These are phyloP conservation scores for Isoperla grammatica DNA, from an alignment of 2,888 invertebrate genomes.

Conservation along the genomic window DNA sequence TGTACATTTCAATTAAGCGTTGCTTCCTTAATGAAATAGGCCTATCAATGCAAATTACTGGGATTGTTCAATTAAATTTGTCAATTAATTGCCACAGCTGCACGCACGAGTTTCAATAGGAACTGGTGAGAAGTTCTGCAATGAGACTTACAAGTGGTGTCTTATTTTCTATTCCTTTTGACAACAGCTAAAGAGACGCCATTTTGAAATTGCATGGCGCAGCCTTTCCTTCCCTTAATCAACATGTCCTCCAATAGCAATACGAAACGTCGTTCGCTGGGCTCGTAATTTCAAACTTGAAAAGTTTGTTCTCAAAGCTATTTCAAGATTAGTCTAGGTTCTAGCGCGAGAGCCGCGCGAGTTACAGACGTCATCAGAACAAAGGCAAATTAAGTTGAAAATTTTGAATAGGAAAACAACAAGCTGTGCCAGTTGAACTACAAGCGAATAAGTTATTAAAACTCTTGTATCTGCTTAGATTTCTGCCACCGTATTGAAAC, in stretches of 20 bases:
- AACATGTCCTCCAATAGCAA: background rate
- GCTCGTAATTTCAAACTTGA: constrained; percentile 17
- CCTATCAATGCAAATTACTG: constrained; percentile 14
- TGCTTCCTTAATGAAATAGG: too few species aligned
- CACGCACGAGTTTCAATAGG: constrained; percentile 4
- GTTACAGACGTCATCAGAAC: constrained; percentile 19
- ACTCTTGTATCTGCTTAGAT: too few species aligned
- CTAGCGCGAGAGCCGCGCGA: background rate
- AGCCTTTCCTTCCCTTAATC: constrained; percentile 11
- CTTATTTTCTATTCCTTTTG: constrained; percentile 17
- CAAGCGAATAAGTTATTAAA: too few species aligned
- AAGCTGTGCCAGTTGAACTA: background rate
- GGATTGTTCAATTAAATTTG: constrained; percentile 10
- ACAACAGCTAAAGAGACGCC: constrained; percentile 12
- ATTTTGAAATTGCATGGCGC: constrained; percentile 15
- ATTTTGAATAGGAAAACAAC: constrained; percentile 27
- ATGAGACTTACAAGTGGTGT: constrained; percentile 10
- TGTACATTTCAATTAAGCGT: too few species aligned
- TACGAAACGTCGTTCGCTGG: constrained; percentile 6
- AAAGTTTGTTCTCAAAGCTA: constrained; percentile 20
- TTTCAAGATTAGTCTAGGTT: constrained; percentile 26
- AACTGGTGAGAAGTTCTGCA: constrained; percentile 9
- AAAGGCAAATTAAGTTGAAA: constrained; percentile 27
- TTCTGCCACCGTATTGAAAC: too few species aligned
- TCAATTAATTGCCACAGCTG: constrained; percentile 13